Base-by-base conservation (phyloP, 2,113 vertebrate species). In the Sphyrna mokarran region DNA sequence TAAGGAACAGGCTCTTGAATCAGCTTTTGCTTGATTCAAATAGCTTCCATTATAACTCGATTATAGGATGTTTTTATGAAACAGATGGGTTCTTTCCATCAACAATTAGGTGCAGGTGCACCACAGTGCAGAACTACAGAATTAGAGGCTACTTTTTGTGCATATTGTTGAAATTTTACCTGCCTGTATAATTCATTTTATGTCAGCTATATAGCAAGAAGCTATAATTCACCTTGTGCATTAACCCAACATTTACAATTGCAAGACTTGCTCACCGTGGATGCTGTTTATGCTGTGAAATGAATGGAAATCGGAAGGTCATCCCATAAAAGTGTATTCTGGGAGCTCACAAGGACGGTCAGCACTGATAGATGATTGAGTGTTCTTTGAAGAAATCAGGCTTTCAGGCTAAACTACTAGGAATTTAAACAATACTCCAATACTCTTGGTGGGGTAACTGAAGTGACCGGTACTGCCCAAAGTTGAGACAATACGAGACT, bases 51-150 rank as follows among this genome's bases (percentile, higher is more conserved):
- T 95, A 95, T 95, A 95, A 69, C 94, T 95, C 94, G 68, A 95
- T 95, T 95, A 95, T 95, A 61, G 94, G 68, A 48, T 95, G 43
- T 95, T 95, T 72, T 95, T 76, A 95, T 72, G 94, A 95, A 95
- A 95, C 94, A 95, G 94, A 95, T 95, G 94, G 94, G 94, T 95
- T 72, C 68, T 95, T 93, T 95, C 69, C 94, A 76, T 95, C 68
- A 95, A 76, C 94, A 95, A 95, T 95, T 95, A 95, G 94, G 69
- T 72, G 94, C 94, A 95, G 89, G 94, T 95, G 69, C 94, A 93
- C 61, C 26, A 22, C 40, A 95, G 37, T 95, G 94, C 63, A 37
- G 94, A 26, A 61, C 94, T 37, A 48, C 68, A 95, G 69, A 72
- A 95, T 76, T 48, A 95, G 69, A 95, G 69, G 68, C 69, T 72